Evolutionary conservation across 2,797 vertebrate genomes (phyloP), one percentile per base, ranked within the genome.

Genomic region (Lepilemur ruficaudatus): DNA sequence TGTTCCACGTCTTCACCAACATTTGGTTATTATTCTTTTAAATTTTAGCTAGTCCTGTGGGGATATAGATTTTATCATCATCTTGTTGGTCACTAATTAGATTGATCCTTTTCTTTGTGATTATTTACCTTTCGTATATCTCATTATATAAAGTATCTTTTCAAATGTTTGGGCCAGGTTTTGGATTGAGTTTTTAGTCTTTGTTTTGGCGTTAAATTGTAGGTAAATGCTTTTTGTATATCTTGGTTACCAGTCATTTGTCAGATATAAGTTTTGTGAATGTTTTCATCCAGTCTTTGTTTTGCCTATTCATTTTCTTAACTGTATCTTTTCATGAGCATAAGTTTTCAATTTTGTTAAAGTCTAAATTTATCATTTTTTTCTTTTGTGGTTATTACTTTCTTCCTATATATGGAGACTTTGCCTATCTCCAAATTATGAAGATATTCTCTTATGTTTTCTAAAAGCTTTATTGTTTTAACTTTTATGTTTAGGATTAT

Each of bases 71-170:
- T 92, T 93, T 70, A 65, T 85, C 78, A 90, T 79, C 38, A 67
- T 73, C 25, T 82, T 43, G 17, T 79, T 80, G 52, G 57, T 91
- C 35, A 78, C n/a, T 95, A 73, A 57, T 69, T 91, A 76, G 48
- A 50, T 84, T 17, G 52, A 55, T 15, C 63, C 48, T 93, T 81
- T 90, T 72, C 32, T 85, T 14, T 96, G 35, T 80, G 55, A 61
- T 82, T 84, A 43, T 80, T 88, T 82, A 63, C 43, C 57, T 73
- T 48, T 73, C 65, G 48, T 82, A 15, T 95, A 52, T 81, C 59
- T 81, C 89, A 38, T 83, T 91, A 93, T 79, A 65, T 91, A 41
- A 93, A 91, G 46, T 78, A 30, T 76, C n/a, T 89, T 93, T 96
- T 89, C 35, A 83, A 80, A 78, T 46, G 41, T 35, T 79, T 38